Base-by-base conservation (phyloP, 2,888 invertebrate genomes). In the Diaphora mendica region DNA sequence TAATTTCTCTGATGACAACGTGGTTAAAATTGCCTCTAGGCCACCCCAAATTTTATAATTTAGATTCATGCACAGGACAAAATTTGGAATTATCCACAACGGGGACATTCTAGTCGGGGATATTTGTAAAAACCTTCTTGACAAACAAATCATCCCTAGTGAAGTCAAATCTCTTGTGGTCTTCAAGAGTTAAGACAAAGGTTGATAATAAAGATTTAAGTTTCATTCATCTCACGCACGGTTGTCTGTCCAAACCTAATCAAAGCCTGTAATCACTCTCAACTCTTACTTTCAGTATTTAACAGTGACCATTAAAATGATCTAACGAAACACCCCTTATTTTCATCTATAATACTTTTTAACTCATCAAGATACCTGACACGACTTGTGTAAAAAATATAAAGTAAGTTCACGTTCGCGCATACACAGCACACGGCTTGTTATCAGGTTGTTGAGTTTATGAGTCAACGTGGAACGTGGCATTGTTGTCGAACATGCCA, bases 401-500 rank as follows among this genome's bases (percentile, higher is more conserved):
- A n/a, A 62, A 15, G n/a, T 55, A 55, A 55, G 13, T 59, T 30
- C 59, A 30, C 62, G 62, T 62, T 30, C 30, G 30, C 17, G 15
- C 4, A 17, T 30, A 62, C 62, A 30, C 7, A 30, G 30, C 30
- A 62, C 30, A 8, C 62, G 30, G 26, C 30, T 30, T 62, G 67
- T 67, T 67, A 67, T 67, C 67, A 42, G 48, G n/a, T 30, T 59
- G 4, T 33, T 59, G 13, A 44, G 66, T 17, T n/a, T 39, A 26
- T 66, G 67, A 67, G 67, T 67, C 67, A 67, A 67, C 67, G 67
- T 30, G 20, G 30, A 67, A 26, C 48, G 30, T 44, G 48, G 67
- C 48, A 67, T 48, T 44, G 48, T 67, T 68, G 67, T 35, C 66
- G 64, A 71, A 70, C 80, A 62, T 81, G 73, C 82, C 78, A 78